Evolutionary conservation across 2,888 invertebrate genomes (phyloP).

Genomic region (Sisyra terminalis): DNA sequence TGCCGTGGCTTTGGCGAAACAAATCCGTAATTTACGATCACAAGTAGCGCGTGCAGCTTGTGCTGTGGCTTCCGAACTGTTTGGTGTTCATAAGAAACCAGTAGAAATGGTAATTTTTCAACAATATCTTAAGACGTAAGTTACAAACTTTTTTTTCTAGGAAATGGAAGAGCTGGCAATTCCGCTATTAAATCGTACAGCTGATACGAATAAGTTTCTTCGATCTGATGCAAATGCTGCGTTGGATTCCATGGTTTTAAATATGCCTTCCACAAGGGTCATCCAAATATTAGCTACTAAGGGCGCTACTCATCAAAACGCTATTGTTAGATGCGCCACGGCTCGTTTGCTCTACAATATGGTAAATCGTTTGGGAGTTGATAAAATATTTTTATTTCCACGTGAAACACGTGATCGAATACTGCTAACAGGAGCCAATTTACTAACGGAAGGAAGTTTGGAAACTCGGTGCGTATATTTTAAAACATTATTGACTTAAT

Average conservation of each 20-base stretch:
- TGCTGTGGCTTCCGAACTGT: constrained; percentile 63
- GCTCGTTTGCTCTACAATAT: constrained; percentile 59
- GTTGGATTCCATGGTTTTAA: constrained; percentile 64
- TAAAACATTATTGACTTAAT: constrained; percentile 5
- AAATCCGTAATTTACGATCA: constrained; percentile 80
- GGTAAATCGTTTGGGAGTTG: constrained; percentile 56
- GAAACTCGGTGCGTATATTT: constrained; percentile 49
- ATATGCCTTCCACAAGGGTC: constrained; percentile 44
- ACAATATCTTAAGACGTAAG: background rate
- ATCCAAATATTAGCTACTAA: constrained; percentile 47
- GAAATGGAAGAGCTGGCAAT: constrained; percentile 76
- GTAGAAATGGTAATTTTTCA: constrained; percentile 38
- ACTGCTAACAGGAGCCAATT: constrained; percentile 62
- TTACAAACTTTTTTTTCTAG: constrained; percentile 21
- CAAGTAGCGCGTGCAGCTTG: constrained; percentile 86
- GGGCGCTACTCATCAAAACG: constrained; percentile 71
- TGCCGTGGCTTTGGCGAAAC: constrained; percentile 52
- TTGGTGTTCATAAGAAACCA: constrained; percentile 35
- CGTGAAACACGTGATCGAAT: constrained; percentile 66
- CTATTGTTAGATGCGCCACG: constrained; percentile 69
- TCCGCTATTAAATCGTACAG: constrained; percentile 70
- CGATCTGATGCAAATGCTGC: constrained; percentile 76
- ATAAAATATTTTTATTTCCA: constrained; percentile 51
- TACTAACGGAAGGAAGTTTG: constrained; percentile 71
- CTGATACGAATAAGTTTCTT: constrained; percentile 87